Percentiles rank a stretch among this genome's conserved stretches.
Evolutionary conservation across 2,797 vertebrate genomes (phyloP).

Genomic region (Bufotes viridis): DNA sequence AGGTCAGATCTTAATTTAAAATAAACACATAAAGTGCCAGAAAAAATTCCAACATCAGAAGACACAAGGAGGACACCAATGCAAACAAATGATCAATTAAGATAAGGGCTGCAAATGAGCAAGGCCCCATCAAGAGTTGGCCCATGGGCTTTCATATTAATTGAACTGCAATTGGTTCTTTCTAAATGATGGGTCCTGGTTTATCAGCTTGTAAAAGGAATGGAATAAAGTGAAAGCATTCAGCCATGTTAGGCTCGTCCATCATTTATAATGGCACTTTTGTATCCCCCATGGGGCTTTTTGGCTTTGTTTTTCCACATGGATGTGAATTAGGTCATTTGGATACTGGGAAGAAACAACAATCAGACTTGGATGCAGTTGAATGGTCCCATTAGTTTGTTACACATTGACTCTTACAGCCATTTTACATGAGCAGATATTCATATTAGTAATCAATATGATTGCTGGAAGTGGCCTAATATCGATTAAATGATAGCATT

Average conservation of each 20-base stretch:
- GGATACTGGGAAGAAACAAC: background rate
- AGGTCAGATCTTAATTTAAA: constrained; percentile 44
- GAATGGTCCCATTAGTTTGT: background rate
- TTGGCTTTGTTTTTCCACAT: constrained; percentile 15
- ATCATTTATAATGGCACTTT: constrained; percentile 6
- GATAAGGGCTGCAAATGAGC: constrained; percentile 56
- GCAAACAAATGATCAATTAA: constrained; percentile 56
- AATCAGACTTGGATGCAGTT: background rate
- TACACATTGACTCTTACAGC: background rate
- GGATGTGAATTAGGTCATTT: constrained; percentile 4
- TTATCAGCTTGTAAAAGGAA: constrained; percentile 26
- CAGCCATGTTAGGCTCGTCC: constrained; percentile 33
- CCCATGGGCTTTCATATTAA: constrained; percentile 48
- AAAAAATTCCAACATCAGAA: constrained; percentile 52
- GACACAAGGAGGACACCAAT: constrained; percentile 24
- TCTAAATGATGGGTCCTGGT: constrained; percentile 30
- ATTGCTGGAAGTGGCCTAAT: background rate
- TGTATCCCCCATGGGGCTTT: background rate
- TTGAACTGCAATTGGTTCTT: constrained; percentile 30
- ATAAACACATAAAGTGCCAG: constrained; percentile 47
- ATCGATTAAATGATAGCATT: no score
- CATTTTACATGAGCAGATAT: background rate
- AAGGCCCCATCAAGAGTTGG: background rate
- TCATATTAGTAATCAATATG: background rate
- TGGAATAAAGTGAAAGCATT: constrained; percentile 50